Base-by-base conservation (phyloP, 1,140 invertebrate species). In the Sminthurides bifidus region DNA sequence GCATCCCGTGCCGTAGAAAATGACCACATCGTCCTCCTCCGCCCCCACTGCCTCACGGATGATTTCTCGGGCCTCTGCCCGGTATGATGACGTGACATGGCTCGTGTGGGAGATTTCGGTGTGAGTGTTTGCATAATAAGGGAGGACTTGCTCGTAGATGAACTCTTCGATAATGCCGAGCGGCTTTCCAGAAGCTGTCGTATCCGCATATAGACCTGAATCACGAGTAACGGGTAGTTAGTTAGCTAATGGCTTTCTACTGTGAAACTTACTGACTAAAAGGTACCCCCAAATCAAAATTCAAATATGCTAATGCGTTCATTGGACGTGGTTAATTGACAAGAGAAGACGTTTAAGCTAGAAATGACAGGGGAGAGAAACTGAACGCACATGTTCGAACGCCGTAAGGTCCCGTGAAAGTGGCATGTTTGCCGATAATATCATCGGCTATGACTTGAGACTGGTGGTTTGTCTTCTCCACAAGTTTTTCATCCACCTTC, bases 51-150 rank as follows among this genome's bases (percentile, higher is more conserved):
- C 67, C 65, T 76, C 72, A 15, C 73, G 65, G 19, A 78, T 69
- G 19, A 77, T 74, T 49, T 74, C 71, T 44, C 75, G 71, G 5
- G 69, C 55, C 55, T 71, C 68, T 43, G 23, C 72, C 62, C 75
- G 67, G 60, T 74, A 77, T 8, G 73, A 56, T 27, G 76, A 76
- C 12, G 77, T 77, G 64, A 78, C 76, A 19, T 73, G 63, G 19
- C 76, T 71, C 15, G 74, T 74, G 15, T 73, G 69, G 29, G 74
- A 71, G 19, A 72, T 72, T 2, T 75, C 75, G 4, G 76, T 78
- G 64, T 79, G 77, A 2, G 77, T 79, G 56, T 78, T 79, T 31
- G 74, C 77, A 66, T 79, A 79, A 14, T 70, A 68, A 8, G 76
- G 74, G n/a, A 79, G 65, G 2, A 79, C 77, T 54, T 78, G 65